Percentiles rank a stretch among this genome's conserved stretches.
Conservation (phyloP, 2,797 vertebrate species). For the Natrix natrix region DNA sequence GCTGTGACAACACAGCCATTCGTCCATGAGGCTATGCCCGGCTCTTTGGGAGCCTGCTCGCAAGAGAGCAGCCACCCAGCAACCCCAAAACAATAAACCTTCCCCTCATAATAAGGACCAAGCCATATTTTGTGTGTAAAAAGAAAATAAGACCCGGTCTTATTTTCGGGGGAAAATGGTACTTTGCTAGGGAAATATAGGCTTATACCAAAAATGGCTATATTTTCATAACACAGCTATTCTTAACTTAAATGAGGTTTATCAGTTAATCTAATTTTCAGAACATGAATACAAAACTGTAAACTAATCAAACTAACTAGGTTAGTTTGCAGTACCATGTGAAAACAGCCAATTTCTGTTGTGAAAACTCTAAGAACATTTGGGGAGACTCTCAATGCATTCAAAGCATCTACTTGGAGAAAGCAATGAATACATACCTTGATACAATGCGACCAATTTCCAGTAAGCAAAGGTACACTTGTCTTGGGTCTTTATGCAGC, state of each 20-base stretch:
- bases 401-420: background rate
- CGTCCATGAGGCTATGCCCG: too few species aligned
- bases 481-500: constrained; percentile 94
- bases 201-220: background rate
- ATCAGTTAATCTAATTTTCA: background rate
- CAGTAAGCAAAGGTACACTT: constrained; percentile 95
- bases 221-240: background rate
- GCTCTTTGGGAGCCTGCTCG: too few species aligned
- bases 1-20: too few species aligned
- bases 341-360: background rate
- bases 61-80: too few species aligned
- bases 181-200: background rate
- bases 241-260: background rate
- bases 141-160: too few species aligned
- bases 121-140: too few species aligned
- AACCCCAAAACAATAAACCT: too few species aligned
- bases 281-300: background rate
- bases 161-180: too few species aligned
- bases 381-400: background rate
- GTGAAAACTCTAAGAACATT: too few species aligned
- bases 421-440: constrained; percentile 68
- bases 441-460: constrained; percentile 94
- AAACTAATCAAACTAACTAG: background rate
- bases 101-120: too few species aligned
- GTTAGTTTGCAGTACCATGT: background rate